A percentile compares a stretch with the other conserved stretches of the same genome.
Evolutionary conservation across 2,113 vertebrate species (phyloP).

Genomic region (Anser brachyrhynchus): DNA sequence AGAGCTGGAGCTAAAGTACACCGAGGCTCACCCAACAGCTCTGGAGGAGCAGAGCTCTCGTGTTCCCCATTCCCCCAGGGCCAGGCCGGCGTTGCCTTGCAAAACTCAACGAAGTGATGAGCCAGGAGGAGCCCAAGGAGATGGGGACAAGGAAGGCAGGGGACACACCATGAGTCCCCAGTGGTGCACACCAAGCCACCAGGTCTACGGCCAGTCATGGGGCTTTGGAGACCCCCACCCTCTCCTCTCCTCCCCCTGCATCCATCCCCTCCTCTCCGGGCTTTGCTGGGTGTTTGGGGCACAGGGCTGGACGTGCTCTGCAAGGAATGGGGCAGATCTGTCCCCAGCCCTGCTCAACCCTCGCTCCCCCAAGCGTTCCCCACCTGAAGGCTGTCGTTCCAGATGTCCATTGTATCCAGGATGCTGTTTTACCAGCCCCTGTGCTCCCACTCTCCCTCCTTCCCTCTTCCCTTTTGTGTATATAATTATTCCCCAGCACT

Average conservation of each 20-base stretch:
- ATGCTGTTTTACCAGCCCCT: background rate
- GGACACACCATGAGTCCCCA: background rate
- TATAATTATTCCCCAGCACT: constrained; percentile 70
- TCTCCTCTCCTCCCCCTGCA: background rate
- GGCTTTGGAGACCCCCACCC: background rate
- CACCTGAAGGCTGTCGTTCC: background rate
- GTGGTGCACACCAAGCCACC: background rate
- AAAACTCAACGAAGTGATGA: background rate
- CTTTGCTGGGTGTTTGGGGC: no score
- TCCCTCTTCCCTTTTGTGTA: constrained; percentile 58
- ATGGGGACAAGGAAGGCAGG: background rate
- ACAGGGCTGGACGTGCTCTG: no score
- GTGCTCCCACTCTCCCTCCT: background rate
- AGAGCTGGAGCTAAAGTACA: background rate
- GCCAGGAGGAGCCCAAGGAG: background rate
- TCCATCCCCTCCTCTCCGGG: background rate
- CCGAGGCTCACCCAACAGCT: accelerated
- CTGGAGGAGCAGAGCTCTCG: no score
- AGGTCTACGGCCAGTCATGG: background rate
- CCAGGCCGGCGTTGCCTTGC: background rate
- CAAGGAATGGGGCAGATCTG: no score
- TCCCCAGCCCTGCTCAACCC: background rate
- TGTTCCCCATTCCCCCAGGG: background rate
- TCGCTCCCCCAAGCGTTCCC: accelerated
- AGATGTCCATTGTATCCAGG: background rate